Evolutionary conservation across 2,797 vertebrate genomes (phyloP), one percentile per base, ranked within the genome.

Genomic region (Gastrophryne carolinensis): DNA sequence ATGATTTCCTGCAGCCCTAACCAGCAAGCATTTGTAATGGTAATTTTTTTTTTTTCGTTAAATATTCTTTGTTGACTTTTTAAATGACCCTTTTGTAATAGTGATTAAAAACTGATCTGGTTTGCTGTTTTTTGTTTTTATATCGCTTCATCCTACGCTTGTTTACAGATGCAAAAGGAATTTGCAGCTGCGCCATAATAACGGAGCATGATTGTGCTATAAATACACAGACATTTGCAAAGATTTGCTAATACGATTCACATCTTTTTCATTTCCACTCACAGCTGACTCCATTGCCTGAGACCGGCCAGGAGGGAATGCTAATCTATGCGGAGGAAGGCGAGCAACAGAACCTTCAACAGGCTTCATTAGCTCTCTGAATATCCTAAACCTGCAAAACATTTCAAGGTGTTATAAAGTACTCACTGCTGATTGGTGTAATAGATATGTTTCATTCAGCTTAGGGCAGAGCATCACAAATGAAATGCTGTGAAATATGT

Each of bases 151-250:
- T 34, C 73, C 65, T 65, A 69, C 57, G 47, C 54, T 52, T 62
- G 65, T 75, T 75, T 75, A 75, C 64, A 75, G 65, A 69, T 75
- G 56, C 57, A 32, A 32, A 30, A 76, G 50, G 74, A 70, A 70
- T 76, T 76, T 62, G 49, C 74, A 76, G 74, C 74, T 76, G 74
- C 74, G 56, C 13, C 26, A 69, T 52, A 70, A 70, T 47, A 76
- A 76, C 63, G 66, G 19, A 70, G 32, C 26, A 56, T 44, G 49
- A 52, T 53, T 60, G 44, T 61, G 24, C 73, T 75, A 68, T 53
- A 75, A 68, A 69, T 69, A 75, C 56, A 68, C 32, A 41, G 73
- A 75, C 64, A 61, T 53, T 75, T 68, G 64, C 60, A 41, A 52
- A 37, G 70, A 47, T 68, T 50, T 39, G 21, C 54, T 68, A 66